Percentiles rank a stretch among this genome's conserved stretches.
Conservation (phyloP, 1,140 invertebrate species). For the Tenebrio molitor region DNA sequence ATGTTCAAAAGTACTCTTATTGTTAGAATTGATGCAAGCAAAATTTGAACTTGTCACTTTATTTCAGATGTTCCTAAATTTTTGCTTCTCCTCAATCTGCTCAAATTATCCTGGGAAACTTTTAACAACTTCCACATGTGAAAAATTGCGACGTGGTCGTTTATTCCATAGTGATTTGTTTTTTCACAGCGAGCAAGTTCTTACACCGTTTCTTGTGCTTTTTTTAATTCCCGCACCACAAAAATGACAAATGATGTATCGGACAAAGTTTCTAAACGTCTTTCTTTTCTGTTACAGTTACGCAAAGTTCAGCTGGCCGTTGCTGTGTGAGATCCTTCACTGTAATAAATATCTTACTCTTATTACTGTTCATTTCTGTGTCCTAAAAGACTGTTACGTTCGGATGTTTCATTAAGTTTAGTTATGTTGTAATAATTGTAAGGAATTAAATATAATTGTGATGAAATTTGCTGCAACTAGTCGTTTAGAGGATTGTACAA, state of each 20-base stretch:
- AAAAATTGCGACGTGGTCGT: conserved; percentile 16
- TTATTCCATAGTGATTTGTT: neutral
- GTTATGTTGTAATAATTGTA: conserved; percentile 32
- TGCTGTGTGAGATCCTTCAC: conserved; percentile 28
- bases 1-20: no score
- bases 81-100: neutral
- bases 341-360: conserved; percentile 32
- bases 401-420: conserved; percentile 13
- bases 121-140: neutral
- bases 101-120: neutral
- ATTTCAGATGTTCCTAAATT: no score
- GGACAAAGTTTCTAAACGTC: conserved; percentile 11
- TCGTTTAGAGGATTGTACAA: conserved; percentile 40
- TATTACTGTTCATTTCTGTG: conserved; percentile 26
- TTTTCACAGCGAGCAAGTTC: neutral
- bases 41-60: no score
- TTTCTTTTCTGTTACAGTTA: conserved; percentile 38
- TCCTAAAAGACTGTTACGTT: conserved; percentile 32
- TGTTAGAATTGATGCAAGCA: no score
- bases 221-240: conserved; percentile 6
- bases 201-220: neutral
- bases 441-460: conserved; percentile 42
- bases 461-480: conserved; percentile 47
- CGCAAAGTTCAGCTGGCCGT: conserved; percentile 41
- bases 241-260: conserved; percentile 31